A percentile compares a stretch with the other conserved stretches of the same genome.
Conservation (phyloP, 1,140 invertebrate species). For the Bombyx mandarina region DNA sequence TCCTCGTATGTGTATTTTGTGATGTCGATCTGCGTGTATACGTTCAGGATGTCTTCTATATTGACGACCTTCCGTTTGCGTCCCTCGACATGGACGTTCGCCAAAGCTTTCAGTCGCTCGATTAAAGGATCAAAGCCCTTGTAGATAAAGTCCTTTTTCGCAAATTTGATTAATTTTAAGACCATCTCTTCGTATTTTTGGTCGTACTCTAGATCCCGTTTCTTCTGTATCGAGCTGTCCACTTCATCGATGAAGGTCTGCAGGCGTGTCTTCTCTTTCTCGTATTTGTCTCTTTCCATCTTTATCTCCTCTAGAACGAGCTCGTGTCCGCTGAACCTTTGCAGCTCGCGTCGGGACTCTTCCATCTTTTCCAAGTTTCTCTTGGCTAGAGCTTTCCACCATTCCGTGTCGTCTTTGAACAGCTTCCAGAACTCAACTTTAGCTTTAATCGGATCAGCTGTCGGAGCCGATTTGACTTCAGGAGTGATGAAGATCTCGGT, state of each 20-base stretch:
- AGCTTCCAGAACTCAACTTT: conserved; percentile 62
- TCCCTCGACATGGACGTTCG: conserved; percentile 45
- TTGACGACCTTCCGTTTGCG: conserved; percentile 43
- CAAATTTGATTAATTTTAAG: conserved; percentile 59
- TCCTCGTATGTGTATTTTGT: conserved; percentile 57
- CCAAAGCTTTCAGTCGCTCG: conserved; percentile 50
- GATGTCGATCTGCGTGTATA: conserved; percentile 51
- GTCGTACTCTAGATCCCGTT: conserved; percentile 56
- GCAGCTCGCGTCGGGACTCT: conserved; percentile 56
- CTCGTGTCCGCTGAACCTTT: conserved; percentile 62
- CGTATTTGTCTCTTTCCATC: conserved; percentile 47
- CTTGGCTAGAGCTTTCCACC: conserved; percentile 64
- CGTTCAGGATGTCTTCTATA: conserved; percentile 49
- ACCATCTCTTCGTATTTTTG: conserved; percentile 63
- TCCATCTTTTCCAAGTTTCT: conserved; percentile 66
- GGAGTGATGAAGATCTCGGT: conserved; percentile 25
- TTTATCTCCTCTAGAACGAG: conserved; percentile 52
- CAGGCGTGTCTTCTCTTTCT: conserved; percentile 48
- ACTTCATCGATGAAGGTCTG: conserved; percentile 61
- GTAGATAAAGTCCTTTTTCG: conserved; percentile 62
- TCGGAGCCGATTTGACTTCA: conserved; percentile 1
- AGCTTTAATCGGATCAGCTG: conserved; percentile 23
- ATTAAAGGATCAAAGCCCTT: conserved; percentile 70
- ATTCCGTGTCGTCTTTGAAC: conserved; percentile 65
- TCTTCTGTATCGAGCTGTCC: conserved; percentile 50